Evolutionary conservation across 2,797 vertebrate genomes (phyloP), one percentile per base, ranked within the genome.

Genomic region (Buphagus erythrorhynchus): DNA sequence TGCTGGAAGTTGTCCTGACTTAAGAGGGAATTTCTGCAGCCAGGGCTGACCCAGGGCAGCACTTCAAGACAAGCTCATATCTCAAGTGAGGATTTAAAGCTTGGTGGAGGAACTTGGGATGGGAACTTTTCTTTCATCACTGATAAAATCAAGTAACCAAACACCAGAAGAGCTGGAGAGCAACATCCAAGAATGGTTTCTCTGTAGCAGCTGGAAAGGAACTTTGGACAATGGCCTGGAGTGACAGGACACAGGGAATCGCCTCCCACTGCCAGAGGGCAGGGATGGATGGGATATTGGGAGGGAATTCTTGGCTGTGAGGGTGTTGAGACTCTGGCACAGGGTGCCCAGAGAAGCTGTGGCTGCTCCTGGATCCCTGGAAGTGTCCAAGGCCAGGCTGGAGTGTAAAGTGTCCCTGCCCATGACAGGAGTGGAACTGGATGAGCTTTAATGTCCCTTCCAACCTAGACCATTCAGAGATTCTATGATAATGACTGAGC

Each of bases 271-370:
- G 36, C 2, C 36, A 82, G 3, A 69, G 57, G 38, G 4, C 28
- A 72, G 66, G 20, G 25, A 0, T 3, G 0, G 48, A 2, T 42
- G 62, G 26, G 57, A 51, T 1, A 2, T 7, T 69, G 43, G 71
- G 28, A 21, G 49, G 24, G 19, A 57, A 76, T 76, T 76, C 0
- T 0, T 75, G 0, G 0, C 13, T 62, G 13, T 0, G 24, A 63
- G 24, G 11, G 13, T n/a, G 31, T 1, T 0, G 1, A 62, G 26
- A 9, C 16, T 7, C 31, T 68, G 86, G 40, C 28, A 40, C 8
- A 54, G 76, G 5, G 3, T 75, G 7, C 14, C 17, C 55, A 69
- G n/a, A 82, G 63, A 0, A 68, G n/a, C 78, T 88, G 69, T 33
- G 71, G 26, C 48, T 55, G 42, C 5, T 10, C 31, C 69, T 74